Percentiles rank a stretch among this genome's conserved stretches.
These are phyloP conservation scores for Leptogaster cylindrica DNA, from an alignment of 2,888 invertebrate genomes.

Conservation along the genomic window DNA sequence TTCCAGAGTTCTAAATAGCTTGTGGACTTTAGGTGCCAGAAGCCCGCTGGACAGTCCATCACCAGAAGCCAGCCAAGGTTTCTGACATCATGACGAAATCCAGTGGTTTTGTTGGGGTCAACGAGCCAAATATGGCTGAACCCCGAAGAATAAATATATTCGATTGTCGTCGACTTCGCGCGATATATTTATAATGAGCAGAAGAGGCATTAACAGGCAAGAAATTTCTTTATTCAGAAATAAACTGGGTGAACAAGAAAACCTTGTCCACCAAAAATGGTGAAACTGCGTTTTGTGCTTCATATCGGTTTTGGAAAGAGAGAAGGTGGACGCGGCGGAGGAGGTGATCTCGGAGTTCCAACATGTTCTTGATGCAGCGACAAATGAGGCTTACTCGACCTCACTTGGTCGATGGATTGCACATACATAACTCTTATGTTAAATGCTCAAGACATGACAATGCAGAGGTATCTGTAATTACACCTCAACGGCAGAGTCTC, in stretches of 20 bases:
- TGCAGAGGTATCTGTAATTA: too few relatives aligned
- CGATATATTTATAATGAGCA: slow-evolving; percentile 11
- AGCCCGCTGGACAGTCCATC: slow-evolving; percentile 10
- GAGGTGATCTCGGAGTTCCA: slow-evolving; percentile 17
- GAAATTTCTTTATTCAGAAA: slow-evolving; percentile 35
- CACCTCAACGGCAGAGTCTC: too few relatives aligned
- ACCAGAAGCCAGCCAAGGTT: background rate
- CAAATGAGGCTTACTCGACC: too few relatives aligned
- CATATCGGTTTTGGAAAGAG: too few relatives aligned
- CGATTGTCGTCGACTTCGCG: slow-evolving; percentile 9
- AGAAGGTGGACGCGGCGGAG: too few relatives aligned
- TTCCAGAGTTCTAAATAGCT: background rate
- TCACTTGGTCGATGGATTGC: too few relatives aligned
- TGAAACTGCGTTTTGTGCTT: slow-evolving; percentile 1
- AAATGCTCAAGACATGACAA: too few relatives aligned
- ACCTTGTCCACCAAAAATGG: slow-evolving; percentile 36
- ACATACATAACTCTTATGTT: too few relatives aligned
- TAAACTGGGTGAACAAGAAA: slow-evolving; percentile 40
- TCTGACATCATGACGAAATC: slow-evolving; percentile 28
- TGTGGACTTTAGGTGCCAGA: background rate
- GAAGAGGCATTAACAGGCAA: slow-evolving; percentile 25
- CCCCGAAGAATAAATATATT: slow-evolving; percentile 21
- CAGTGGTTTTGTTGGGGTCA: slow-evolving; percentile 25
- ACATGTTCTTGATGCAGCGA: background rate
- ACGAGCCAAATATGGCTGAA: slow-evolving; percentile 35